These are phyloP conservation scores for Idaea biselata DNA, from an alignment of 2,888 invertebrate species.

Conservation along the genomic window DNA sequence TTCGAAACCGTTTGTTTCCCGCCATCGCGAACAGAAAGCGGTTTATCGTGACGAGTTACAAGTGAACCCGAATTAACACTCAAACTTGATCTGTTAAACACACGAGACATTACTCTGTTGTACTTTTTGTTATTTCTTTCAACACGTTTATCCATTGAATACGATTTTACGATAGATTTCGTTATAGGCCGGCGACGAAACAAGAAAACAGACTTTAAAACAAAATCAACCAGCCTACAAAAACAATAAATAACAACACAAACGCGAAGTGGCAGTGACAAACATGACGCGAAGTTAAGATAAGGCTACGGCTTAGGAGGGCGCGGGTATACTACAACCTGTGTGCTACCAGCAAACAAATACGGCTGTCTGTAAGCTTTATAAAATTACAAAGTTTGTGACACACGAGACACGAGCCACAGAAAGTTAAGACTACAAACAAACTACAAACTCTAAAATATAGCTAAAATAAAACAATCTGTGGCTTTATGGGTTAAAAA, in stretches of 20 bases:
- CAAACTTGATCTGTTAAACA: conserved; percentile 42
- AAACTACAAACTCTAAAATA: too few species aligned
- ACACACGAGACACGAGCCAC: too few species aligned
- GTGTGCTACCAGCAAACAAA: too few species aligned
- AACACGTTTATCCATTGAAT: background rate
- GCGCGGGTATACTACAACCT: too few species aligned
- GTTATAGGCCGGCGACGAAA: background rate
- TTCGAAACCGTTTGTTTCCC: conserved; percentile 63
- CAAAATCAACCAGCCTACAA: background rate
- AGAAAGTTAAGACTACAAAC: too few species aligned
- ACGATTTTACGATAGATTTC: background rate
- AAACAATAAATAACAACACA: background rate
- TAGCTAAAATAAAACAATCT: too few species aligned
- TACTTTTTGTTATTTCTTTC: conserved; percentile 39
- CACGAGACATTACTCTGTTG: conserved; percentile 66
- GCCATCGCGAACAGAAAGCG: conserved; percentile 53
- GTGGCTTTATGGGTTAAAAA: too few species aligned
- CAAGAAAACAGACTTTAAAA: background rate
- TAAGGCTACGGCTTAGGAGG: too few species aligned
- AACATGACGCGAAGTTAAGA: background rate
- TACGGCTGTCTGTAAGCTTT: too few species aligned
- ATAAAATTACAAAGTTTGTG: too few species aligned
- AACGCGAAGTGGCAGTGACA: background rate
- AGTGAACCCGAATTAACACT: conserved; percentile 48
- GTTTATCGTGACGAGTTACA: conserved; percentile 58